A percentile compares a stretch with the other conserved stretches of the same genome.
These are phyloP conservation scores for Cosmia pyralina DNA, from an alignment of 2,888 invertebrate genomes.

Conservation along the genomic window DNA sequence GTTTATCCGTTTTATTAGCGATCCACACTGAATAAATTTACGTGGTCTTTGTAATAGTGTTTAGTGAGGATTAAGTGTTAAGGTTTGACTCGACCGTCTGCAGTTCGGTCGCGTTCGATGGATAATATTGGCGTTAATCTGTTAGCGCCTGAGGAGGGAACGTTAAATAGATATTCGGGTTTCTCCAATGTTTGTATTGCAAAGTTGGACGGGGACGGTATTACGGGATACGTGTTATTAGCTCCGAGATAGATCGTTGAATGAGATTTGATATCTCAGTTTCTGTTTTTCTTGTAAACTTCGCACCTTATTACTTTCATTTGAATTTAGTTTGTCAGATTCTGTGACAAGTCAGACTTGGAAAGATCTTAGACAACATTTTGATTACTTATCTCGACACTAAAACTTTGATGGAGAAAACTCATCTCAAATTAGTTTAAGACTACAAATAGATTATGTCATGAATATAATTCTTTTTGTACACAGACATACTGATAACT, in stretches of 20 bases:
- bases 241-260: conserved; percentile 51
- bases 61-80: conserved; percentile 83
- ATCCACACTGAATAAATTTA: conserved; percentile 85
- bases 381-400: no score
- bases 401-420: conserved; percentile 8
- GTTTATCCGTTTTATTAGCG: conserved; percentile 83
- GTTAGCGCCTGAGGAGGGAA: conserved; percentile 81
- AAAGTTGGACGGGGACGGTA: conserved; percentile 66
- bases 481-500: background rate
- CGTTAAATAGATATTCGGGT: conserved; percentile 82
- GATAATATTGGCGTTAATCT: conserved; percentile 85
- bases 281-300: conserved; percentile 53
- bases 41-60: conserved; percentile 84
- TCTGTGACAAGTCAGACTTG: conserved; percentile 36
- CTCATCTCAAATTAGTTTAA: conserved; percentile 31
- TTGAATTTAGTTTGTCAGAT: conserved; percentile 38
- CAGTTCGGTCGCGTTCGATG: conserved; percentile 78
- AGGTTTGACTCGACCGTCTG: conserved; percentile 74
- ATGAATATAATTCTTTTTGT: background rate
- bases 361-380: conserved; percentile 9
- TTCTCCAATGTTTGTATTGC: conserved; percentile 75
- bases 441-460: background rate
- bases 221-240: conserved; percentile 61
- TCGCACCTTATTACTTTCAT: conserved; percentile 43
- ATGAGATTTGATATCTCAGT: conserved; percentile 50